These are phyloP conservation scores for Tautogolabrus adspersus DNA, from an alignment of 2,113 vertebrate species.

Conservation along the genomic window DNA sequence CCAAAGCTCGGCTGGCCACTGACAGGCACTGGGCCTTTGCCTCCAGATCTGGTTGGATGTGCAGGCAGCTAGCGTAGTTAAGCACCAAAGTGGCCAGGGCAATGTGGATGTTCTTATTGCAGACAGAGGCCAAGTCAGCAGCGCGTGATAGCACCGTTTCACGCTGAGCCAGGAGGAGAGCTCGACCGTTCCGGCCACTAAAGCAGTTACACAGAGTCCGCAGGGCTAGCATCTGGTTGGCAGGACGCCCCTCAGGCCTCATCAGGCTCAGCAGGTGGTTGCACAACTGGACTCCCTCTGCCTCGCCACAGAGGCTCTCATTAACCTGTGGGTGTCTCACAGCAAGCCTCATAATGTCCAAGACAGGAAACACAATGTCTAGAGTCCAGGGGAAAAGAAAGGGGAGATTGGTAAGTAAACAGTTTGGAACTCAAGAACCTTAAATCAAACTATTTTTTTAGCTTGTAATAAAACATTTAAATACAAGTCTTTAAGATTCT, in stretches of 20 bases:
- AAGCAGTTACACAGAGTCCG: conserved; percentile 98
- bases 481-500: neutral
- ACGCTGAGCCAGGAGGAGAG: conserved; percentile 91
- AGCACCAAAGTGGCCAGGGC: conserved; percentile 94
- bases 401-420: neutral
- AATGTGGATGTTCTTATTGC: conserved; percentile 96
- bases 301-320: conserved; percentile 92
- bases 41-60: conserved; percentile 90
- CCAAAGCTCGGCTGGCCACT: conserved; percentile 92
- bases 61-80: conserved; percentile 93
- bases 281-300: conserved; percentile 89
- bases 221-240: conserved; percentile 95
- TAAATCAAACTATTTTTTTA: neutral
- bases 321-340: conserved; percentile 94
- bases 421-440: neutral
- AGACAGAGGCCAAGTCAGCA: conserved; percentile 87
- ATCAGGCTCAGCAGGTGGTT: conserved; percentile 91
- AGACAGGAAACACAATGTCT: conserved; percentile 97
- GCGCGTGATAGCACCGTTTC: conserved; percentile 91
- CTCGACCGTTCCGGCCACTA: conserved; percentile 85
- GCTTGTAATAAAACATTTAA: neutral
- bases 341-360: conserved; percentile 96
- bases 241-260: conserved; percentile 89
- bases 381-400: conserved; percentile 2
- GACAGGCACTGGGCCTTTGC: conserved; percentile 97